Evolutionary conservation across 1,140 invertebrate genomes (phyloP), one percentile per base, ranked within the genome.

Genomic region (Cherax destructor): DNA sequence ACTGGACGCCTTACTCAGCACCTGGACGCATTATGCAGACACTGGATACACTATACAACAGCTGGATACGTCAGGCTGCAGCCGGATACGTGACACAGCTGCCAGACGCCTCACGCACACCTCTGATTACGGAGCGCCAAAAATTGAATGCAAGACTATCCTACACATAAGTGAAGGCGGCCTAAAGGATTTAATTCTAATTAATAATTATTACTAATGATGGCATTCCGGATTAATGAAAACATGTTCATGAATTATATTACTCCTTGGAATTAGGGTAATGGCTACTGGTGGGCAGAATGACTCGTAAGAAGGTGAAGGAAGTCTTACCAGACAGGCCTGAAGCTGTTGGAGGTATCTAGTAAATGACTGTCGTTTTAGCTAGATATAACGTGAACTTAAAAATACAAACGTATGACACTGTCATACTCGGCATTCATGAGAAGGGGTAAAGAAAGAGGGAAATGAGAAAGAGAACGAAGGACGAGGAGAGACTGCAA

Each of bases 101-200:
- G 30, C 30, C 30, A 41, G 30, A 41, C 30, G 30, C 30, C 2
- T 41, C 30, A 41, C 30, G 30, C 30, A 41, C 30, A 41, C 30
- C 30, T 41, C 30, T 41, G 30, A 41, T 41, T 41, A 41, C 30
- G 30, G 30, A 41, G 2, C 30, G 30, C 11, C 7, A 56, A 56
- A 56, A 56, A 56, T 13, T 56, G 41, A 81, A 81, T 81, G 52
- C 50, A 41, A 81, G 52, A 52, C 24, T n/a, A 65, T 65, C 61
- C 61, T 65, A 18, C 61, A 16, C 61, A 65, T 21, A 24, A 81
- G 21, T 49, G 52, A 18, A 59, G 52, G 79, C 18, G 21, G 52
- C n/a, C 13, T 59, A 81, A 81, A 49, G 79, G 79, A 56, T 81
- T 81, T 81, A 81, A 21, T 49, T 81, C n/a, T 81, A 81, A 81